Conservation (phyloP, 2,888 invertebrate species). For the Cacoxenus indagator region DNA sequence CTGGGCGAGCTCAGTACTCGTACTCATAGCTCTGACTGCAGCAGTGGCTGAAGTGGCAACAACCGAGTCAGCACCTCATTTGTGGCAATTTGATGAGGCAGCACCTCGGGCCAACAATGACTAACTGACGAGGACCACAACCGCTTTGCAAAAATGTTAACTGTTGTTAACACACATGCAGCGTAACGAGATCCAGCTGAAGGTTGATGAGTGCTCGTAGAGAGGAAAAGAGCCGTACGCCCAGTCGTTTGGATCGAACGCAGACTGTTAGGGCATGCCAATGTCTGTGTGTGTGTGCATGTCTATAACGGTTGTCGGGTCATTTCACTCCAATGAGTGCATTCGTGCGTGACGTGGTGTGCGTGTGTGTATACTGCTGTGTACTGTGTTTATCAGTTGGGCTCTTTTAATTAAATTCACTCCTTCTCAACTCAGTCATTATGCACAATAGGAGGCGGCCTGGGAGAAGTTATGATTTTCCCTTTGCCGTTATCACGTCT, state of each 20-base stretch:
- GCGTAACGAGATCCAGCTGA: no score
- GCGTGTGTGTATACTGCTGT: neutral
- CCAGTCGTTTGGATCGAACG: no score
- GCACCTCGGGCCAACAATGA: slow-evolving; percentile 37
- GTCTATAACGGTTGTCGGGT: slow-evolving; percentile 21
- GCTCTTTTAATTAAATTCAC: slow-evolving; percentile 49
- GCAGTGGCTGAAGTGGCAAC: neutral
- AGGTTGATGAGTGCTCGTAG: no score
- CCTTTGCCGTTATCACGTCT: neutral
- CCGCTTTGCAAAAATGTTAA: no score
- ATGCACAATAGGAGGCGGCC: slow-evolving; percentile 36
- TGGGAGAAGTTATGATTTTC: slow-evolving; percentile 11
- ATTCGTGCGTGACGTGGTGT: slow-evolving; percentile 39
- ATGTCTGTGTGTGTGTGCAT: no score
- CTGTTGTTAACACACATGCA: slow-evolving; percentile 53
- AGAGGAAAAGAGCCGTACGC: no score
- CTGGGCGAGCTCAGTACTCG: neutral
- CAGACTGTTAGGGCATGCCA: neutral
- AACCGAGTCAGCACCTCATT: neutral
- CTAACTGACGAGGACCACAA: no score
- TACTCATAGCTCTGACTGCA: no score
- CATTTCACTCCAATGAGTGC: slow-evolving; percentile 26
- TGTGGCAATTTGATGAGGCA: neutral
- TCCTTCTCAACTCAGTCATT: slow-evolving; percentile 30
- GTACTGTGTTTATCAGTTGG: slow-evolving; percentile 6